Base-by-base conservation (phyloP, 2,797 vertebrate genomes). In the Alosa sapidissima region DNA sequence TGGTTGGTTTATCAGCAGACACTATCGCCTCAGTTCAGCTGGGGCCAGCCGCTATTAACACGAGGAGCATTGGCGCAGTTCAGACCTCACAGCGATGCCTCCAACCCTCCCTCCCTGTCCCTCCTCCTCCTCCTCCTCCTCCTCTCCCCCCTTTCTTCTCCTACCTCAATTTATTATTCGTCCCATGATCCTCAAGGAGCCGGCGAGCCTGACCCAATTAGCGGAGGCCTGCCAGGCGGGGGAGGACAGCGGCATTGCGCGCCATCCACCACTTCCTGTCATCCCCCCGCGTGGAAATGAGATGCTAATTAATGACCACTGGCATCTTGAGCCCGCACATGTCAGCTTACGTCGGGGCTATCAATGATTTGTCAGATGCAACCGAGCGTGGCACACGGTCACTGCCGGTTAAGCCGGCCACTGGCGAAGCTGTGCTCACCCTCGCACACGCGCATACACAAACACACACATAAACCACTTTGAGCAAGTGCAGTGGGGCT, bases 241-340 rank as follows among this genome's bases (percentile, higher is more conserved):
- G 36, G 87, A 91, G 93, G 95, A 95, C 94, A 93, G 95, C 94
- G 96, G 95, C 94, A 96, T 95, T 93, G 93, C 95, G 94, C 92
- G 94, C 96, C 93, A 93, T 95, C 95, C 95, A 94, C 93, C 72
- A 78, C 94, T 95, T 97, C 96, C 95, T 96, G 96, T 96, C 89
- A 89, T 88, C 84, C 81, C 85, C 84, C 82, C 21, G 84, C 86
- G 87, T 84, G 93, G 95, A 96, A 97, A 97, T 96, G 92, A 97
- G 95, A 96, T 95, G 95, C 94, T 97, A 97, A 97, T 97, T 97
- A 97, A 97, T 97, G 96, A 97, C 93, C 94, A 93, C 93, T 96
- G 96, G 95, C 95, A 96, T 97, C 95, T 96, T 96, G 94, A 95
- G 94, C 93, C 91, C 91, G 92, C 91, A 93, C 94, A 93, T 93